Evolutionary conservation across 35 echinoderm and acorn worm genomes (phyloP), one percentile per base, ranked within the genome.

Genomic region (Stichopus chloronotus): DNA sequence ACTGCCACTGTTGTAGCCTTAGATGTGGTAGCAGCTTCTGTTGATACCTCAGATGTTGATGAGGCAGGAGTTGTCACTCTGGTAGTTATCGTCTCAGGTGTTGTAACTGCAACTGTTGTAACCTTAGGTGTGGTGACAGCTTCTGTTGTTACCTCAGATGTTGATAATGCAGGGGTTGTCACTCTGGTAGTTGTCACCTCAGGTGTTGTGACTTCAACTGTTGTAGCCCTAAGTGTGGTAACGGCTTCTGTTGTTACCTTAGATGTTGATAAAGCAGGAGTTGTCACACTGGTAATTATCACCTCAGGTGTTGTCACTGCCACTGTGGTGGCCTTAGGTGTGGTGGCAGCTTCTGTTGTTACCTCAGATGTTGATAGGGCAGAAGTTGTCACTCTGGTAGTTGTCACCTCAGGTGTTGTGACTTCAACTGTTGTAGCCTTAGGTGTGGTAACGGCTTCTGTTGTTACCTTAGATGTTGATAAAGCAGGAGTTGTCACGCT

Each of bases 361-460:
- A 52, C 43, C 11, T 11, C 43, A n/a, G 2, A 14, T 94, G 93
- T 94, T 16, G 86, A 91, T 6, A 91, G 21, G 25, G 25, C 59
- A n/a, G 86, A 43, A 9, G 93, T 88, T 43, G 72, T 30, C 13
- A 24, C 55, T 57, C 58, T 43, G 84, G n/a, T n/a, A n/a, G n/a
- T n/a, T n/a, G n/a, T n/a, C n/a, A n/a, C n/a, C n/a, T n/a, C n/a
- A n/a, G n/a, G 59, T 30, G 57, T 88, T 10, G 58, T 24, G 8
- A 11, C 23, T n/a, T n/a, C n/a, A n/a, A n/a, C n/a, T n/a, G n/a
- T n/a, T n/a, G n/a, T n/a, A n/a, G n/a, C n/a, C n/a, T n/a, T n/a
- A n/a, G n/a, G n/a, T n/a, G n/a, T n/a, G n/a, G n/a, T n/a, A n/a
- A n/a, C n/a, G n/a, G n/a, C n/a, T n/a, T n/a, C n/a, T n/a, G n/a